Base-by-base conservation (phyloP, 2,888 invertebrate species). In the Camptogramma bilineatum region DNA sequence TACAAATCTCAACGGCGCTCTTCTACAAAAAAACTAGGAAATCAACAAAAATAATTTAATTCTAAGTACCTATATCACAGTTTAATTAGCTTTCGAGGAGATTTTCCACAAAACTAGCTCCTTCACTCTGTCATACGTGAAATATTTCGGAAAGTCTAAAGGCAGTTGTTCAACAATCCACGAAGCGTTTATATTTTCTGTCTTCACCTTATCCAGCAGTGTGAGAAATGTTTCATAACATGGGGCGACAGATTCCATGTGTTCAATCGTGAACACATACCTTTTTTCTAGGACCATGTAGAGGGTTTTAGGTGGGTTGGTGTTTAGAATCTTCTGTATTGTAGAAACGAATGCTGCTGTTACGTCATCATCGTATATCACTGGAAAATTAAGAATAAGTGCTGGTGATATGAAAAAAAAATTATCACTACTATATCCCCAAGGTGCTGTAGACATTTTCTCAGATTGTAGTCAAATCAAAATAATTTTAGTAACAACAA, bases 281-380 rank as follows among this genome's bases (percentile, higher is more conserved):
- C 98, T 95, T 82, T 97, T 97, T 82, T 98, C 98, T 70, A 98
- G 79, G 2, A 97, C 97, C 31, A 98, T 91, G 76, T 96, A 97
- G 19, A 96, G 86, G 0, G 90, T 94, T 82, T 95, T 96, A n/a
- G 90, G 88, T 10, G 94, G 93, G 4, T 94, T 88, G 3, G 90
- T 88, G 66, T 93, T 91, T 16, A 97, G 85, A 44, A 97, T 91
- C 79, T 94, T 95, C 70, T 95, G 94, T 69, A 97, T 87, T 0
- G 97, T 96, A 19, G 94, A 86, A 3, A 98, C 94, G 79, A 98
- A 97, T 0, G 96, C 96, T 66, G 96, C 95, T 0, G 97, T 97
- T 60, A 98, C 94, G 70, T 94, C 94, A 76, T 97, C 96, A 80
- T 97, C 97, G 83, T 98, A 98, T 58, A 98, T 96, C 2, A 97